These are phyloP conservation scores for Mayetiola destructor DNA, from an alignment of 2,888 invertebrate genomes.

Conservation along the genomic window DNA sequence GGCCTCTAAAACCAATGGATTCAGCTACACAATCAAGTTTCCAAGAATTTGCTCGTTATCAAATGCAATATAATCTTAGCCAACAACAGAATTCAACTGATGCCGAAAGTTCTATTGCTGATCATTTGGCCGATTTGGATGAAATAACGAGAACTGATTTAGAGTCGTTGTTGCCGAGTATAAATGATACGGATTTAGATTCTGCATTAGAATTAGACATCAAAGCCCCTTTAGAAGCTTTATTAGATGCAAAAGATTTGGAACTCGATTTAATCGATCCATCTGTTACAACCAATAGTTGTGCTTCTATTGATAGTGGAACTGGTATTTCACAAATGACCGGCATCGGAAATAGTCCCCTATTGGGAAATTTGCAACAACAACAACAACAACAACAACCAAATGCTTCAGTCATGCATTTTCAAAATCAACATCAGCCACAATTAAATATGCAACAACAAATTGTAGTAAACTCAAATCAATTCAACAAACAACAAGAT, in stretches of 20 bases:
- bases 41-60: slow-evolving; percentile 48
- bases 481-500: not conserved
- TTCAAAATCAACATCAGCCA: slow-evolving; percentile 20
- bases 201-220: slow-evolving; percentile 31
- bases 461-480: not conserved
- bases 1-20: slow-evolving; percentile 41
- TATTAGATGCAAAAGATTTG: slow-evolving; percentile 32
- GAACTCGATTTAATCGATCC: slow-evolving; percentile 34
- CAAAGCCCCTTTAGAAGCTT: slow-evolving; percentile 32
- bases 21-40: slow-evolving; percentile 47
- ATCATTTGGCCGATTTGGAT: slow-evolving; percentile 26
- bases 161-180: slow-evolving; percentile 48
- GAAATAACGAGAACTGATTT: slow-evolving; percentile 39
- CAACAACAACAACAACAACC: not conserved
- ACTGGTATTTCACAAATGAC: slow-evolving; percentile 23
- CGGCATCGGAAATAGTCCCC: slow-evolving; percentile 18
- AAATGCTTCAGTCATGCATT: slow-evolving; percentile 16
- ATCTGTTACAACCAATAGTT: slow-evolving; percentile 35
- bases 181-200: slow-evolving; percentile 45
- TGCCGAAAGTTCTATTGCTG: slow-evolving; percentile 19
- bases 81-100: slow-evolving; percentile 32
- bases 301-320: slow-evolving; percentile 21
- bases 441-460: slow-evolving; percentile 15
- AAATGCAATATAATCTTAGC: slow-evolving; percentile 47
- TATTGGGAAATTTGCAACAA: not conserved